A percentile compares a stretch with the other conserved stretches of the same genome.
Evolutionary conservation across 1,140 invertebrate genomes (phyloP).

Genomic region (Lasioglossum baleicum): DNA sequence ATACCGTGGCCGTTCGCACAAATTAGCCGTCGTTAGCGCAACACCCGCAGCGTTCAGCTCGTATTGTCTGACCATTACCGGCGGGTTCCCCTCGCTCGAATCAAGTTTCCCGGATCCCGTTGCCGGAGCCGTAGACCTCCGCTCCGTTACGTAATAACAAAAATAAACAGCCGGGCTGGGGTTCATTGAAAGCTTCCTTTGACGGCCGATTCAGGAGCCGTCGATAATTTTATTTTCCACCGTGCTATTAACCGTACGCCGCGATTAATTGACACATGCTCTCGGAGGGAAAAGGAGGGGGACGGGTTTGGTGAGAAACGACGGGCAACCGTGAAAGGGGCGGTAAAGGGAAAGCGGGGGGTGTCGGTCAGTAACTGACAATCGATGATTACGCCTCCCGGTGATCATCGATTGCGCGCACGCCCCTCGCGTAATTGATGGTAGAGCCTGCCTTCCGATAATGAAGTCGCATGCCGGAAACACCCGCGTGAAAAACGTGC

Average conservation of each 20-base stretch:
- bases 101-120: background rate
- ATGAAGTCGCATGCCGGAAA: background rate
- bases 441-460: background rate
- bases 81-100: background rate
- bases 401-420: constrained; percentile 16
- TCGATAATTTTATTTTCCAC: constrained; percentile 43
- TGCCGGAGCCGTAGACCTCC: background rate
- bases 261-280: constrained; percentile 25
- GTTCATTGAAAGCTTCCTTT: constrained; percentile 4
- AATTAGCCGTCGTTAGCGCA: too few species aligned
- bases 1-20: too few species aligned
- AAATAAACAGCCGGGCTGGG: background rate
- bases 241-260: constrained; percentile 1
- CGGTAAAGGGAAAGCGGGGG: too few species aligned
- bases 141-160: background rate
- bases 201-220: background rate
- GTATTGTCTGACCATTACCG: background rate
- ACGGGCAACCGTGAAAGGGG: too few species aligned
- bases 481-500: too few species aligned
- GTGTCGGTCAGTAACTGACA: constrained; percentile 4
- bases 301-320: too few species aligned
- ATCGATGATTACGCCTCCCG: constrained; percentile 17
- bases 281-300: background rate
- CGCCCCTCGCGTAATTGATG: constrained; percentile 27
- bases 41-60: too few species aligned